phyloP scores from a whole-genome alignment of 2,888 invertebrate genomes.

The Keiferia lycopersicella region DNA sequence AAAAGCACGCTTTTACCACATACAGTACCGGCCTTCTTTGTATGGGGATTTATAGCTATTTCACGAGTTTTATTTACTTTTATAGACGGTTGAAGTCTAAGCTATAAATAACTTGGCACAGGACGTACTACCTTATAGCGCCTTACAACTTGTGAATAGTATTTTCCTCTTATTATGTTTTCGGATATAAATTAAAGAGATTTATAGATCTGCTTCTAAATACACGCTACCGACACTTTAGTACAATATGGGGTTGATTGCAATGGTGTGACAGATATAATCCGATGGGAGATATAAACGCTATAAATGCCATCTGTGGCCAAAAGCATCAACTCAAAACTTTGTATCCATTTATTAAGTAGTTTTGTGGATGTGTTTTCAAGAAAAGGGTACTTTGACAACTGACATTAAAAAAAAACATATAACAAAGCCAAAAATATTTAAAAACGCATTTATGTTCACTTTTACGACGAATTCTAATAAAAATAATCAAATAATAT shows the following conservation, averaged over 20 bases:
- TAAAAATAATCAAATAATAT: too few species aligned
- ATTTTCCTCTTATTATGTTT: constrained; percentile 78
- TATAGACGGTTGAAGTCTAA: constrained; percentile 68
- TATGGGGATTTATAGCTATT: constrained; percentile 72
- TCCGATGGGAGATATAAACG: constrained; percentile 35
- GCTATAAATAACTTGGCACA: constrained; percentile 70
- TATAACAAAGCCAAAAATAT: too few species aligned
- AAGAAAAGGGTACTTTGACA: too few species aligned
- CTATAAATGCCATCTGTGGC: too few species aligned
- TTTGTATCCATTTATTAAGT: too few species aligned
- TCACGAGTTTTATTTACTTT: constrained; percentile 79
- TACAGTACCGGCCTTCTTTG: constrained; percentile 65
- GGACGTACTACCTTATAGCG: constrained; percentile 61
- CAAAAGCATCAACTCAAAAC: too few species aligned
- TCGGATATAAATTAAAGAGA: constrained; percentile 77
- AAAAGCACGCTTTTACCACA: constrained; percentile 52
- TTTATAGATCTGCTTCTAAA: constrained; percentile 57
- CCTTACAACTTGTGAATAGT: constrained; percentile 65
- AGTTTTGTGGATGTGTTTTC: too few species aligned
- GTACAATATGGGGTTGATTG: constrained; percentile 44
- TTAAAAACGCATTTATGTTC: too few species aligned
- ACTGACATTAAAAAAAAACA: too few species aligned
- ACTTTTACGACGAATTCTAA: too few species aligned
- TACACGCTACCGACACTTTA: constrained; percentile 54
- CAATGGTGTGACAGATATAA: constrained; percentile 39